phyloP scores from a whole-genome alignment of 35 echinoderm and acorn worm species.

The Ophiothrix spiculata region DNA sequence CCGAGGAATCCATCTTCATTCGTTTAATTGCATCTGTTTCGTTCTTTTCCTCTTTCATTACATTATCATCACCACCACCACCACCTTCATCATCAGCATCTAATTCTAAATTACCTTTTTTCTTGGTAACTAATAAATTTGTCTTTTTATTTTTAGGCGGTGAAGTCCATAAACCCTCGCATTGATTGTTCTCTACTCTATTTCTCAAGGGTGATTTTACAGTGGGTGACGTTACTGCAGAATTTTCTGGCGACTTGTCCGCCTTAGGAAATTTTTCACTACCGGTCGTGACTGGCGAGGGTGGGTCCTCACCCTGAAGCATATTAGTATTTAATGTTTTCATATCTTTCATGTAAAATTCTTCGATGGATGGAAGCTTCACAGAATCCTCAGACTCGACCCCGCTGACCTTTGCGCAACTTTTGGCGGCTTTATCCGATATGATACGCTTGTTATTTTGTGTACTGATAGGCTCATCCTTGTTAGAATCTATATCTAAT shows the following conservation, averaged over 20 bases:
- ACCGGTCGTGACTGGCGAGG: slow-evolving; percentile 42
- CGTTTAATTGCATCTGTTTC: slow-evolving; percentile 77
- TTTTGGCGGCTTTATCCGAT: not conserved
- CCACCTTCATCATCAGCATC: not conserved
- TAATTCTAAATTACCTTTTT: slow-evolving; percentile 48
- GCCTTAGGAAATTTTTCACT: slow-evolving; percentile 93
- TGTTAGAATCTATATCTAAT: slow-evolving; percentile 76
- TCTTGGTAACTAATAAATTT: slow-evolving; percentile 76
- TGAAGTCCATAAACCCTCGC: slow-evolving; percentile 42
- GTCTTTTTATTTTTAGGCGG: slow-evolving; percentile 84
- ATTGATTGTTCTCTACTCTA: slow-evolving; percentile 58
- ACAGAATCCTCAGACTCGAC: slow-evolving; percentile 11
- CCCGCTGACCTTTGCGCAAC: slow-evolving; percentile 2
- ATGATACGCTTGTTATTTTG: slow-evolving; percentile 46
- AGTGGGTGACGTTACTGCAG: not conserved
- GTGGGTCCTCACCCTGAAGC: slow-evolving; percentile 71
- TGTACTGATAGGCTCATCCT: slow-evolving; percentile 63
- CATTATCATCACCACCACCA: not conserved
- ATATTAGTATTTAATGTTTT: slow-evolving; percentile 97
- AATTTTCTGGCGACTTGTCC: slow-evolving; percentile 39
- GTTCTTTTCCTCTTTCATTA: slow-evolving; percentile 28
- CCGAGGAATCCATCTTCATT: slow-evolving; percentile 87
- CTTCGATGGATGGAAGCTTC: slow-evolving; percentile 83
- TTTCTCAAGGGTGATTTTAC: slow-evolving; percentile 55
- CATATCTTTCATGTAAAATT: slow-evolving; percentile 99